phyloP scores from a whole-genome alignment of 2,797 vertebrate genomes.

The Sebastes taczanowskii region DNA sequence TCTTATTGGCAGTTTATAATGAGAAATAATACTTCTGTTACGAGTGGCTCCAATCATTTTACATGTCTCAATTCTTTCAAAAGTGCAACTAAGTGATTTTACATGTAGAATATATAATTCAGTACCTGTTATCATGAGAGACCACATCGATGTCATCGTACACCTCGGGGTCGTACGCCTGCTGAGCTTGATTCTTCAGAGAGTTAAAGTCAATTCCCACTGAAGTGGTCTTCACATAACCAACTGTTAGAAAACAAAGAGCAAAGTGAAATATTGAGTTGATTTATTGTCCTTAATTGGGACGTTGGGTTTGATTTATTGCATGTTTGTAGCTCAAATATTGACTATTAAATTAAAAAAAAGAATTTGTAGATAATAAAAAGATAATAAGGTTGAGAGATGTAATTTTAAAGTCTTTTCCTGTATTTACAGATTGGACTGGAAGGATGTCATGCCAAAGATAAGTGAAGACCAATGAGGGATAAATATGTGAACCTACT shows the following conservation, averaged over 20 bases:
- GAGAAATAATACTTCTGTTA: background rate
- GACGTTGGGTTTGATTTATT: background rate
- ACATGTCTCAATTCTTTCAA: background rate
- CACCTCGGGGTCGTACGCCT: constrained; percentile 83
- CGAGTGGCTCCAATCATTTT: background rate
- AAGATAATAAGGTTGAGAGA: background rate
- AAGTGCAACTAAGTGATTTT: background rate
- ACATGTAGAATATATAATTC: background rate
- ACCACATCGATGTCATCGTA: constrained; percentile 89
- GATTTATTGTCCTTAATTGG: background rate
- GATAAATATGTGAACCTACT: constrained; percentile 73
- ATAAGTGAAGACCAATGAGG: background rate
- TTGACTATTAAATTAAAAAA: background rate
- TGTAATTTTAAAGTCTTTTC: background rate
- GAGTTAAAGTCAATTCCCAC: constrained; percentile 90
- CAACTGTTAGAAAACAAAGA: constrained; percentile 79
- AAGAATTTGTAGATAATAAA: background rate
- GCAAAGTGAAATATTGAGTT: background rate
- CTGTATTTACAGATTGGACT: background rate
- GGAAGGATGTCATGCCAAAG: background rate
- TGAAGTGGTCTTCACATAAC: constrained; percentile 91
- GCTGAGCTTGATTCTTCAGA: constrained; percentile 76
- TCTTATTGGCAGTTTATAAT: background rate
- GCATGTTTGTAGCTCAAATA: background rate
- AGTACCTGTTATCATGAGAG: constrained; percentile 73